phyloP scores from a whole-genome alignment of 2,888 invertebrate species.

The Latheticus oryzae region DNA sequence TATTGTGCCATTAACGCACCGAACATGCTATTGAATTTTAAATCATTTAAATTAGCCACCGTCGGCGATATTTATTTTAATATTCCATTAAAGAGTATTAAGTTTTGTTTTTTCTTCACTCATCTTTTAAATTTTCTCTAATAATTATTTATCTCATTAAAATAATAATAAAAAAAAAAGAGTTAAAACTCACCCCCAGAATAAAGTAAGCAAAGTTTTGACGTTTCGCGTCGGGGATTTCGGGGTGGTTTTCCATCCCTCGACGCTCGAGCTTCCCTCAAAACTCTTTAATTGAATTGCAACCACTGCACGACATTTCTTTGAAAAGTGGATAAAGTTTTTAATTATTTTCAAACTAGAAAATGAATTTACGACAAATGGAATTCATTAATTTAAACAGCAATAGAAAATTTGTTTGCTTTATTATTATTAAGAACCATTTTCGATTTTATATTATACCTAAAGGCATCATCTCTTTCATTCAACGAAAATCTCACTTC shows the following conservation, averaged over 20 bases:
- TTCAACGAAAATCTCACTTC: conserved; percentile 11
- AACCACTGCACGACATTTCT: conserved; percentile 64
- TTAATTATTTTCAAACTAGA: conserved; percentile 64
- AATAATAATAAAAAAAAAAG: conserved; percentile 8
- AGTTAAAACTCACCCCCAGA: conserved; percentile 50
- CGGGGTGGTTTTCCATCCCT: conserved; percentile 29
- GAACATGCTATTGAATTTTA: conserved; percentile 64
- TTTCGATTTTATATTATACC: too few relatives aligned
- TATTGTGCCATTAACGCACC: conserved; percentile 63
- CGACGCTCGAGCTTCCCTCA: conserved; percentile 43
- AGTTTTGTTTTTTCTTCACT: too few relatives aligned
- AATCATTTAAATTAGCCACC: conserved; percentile 62
- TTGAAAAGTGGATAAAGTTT: conserved; percentile 64
- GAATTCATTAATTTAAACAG: conserved; percentile 61
- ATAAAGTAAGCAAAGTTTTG: conserved; percentile 58
- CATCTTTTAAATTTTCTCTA: too few relatives aligned
- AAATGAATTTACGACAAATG: conserved; percentile 63
- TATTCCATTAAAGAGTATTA: conserved; percentile 49
- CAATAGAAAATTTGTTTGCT: conserved; percentile 54
- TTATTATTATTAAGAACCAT: conserved; percentile 31
- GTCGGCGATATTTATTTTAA: conserved; percentile 56
- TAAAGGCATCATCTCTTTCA: not conserved
- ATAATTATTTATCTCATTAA: conserved; percentile 23
- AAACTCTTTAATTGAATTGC: conserved; percentile 65
- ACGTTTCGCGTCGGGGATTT: conserved; percentile 49